phyloP scores from a whole-genome alignment of 2,113 vertebrate genomes.

The Emydura subglobosa region DNA sequence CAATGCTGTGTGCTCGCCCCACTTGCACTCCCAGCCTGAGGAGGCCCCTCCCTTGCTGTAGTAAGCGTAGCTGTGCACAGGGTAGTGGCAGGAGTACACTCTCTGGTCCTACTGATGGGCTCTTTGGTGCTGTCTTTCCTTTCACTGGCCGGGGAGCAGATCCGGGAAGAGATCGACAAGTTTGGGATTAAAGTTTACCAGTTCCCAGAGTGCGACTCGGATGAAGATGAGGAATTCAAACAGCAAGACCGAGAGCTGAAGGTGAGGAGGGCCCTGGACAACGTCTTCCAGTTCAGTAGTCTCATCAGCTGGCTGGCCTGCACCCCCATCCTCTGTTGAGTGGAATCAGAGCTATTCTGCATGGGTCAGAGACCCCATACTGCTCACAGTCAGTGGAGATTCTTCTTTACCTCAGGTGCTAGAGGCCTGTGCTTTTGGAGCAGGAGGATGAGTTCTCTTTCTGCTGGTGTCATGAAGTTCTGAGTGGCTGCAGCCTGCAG shows the following conservation, averaged over 20 bases:
- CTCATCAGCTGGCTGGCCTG: background rate
- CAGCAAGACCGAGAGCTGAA: constrained; percentile 95
- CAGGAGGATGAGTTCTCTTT: background rate
- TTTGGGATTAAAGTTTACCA: constrained; percentile 97
- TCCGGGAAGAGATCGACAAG: constrained; percentile 95
- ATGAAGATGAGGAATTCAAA: constrained; percentile 96
- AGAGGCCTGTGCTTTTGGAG: background rate
- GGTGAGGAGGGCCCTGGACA: constrained; percentile 71
- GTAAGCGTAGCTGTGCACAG: too few relatives aligned
- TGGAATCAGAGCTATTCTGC: background rate
- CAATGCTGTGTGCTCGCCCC: background rate
- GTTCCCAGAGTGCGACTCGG: constrained; percentile 96
- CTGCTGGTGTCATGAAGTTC: background rate
- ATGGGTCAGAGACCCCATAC: background rate
- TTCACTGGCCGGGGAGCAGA: constrained; percentile 74
- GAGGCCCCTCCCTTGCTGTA: background rate
- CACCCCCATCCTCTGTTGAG: background rate
- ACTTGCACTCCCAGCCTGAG: background rate
- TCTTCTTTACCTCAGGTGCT: rapidly evolving
- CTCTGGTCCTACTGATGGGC: background rate
- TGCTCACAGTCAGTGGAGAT: background rate
- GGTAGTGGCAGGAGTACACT: background rate
- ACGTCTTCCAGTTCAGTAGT: background rate
- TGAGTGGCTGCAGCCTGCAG: background rate
- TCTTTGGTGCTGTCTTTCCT: background rate